These are phyloP conservation scores for Yponomeuta malinellus DNA, from an alignment of 2,888 invertebrate genomes.

Conservation along the genomic window DNA sequence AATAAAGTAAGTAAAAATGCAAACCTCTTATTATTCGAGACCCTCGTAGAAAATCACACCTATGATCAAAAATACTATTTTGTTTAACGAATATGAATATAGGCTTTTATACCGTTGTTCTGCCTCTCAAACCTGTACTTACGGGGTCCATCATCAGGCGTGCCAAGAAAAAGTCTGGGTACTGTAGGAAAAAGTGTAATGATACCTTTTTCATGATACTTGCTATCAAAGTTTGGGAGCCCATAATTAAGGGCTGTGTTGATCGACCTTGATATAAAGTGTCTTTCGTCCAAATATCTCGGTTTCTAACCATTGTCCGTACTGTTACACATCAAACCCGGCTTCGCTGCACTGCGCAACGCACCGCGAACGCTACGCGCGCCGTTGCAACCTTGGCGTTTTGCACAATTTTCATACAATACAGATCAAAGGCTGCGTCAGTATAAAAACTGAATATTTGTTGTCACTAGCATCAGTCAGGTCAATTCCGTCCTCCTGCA, in stretches of 20 bases:
- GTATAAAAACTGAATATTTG: conserved; percentile 61
- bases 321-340: conserved; percentile 18
- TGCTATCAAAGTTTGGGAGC: too few species aligned
- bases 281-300: neutral
- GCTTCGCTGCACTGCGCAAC: conserved; percentile 48
- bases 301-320: neutral
- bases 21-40: neutral
- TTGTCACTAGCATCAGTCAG: conserved; percentile 52
- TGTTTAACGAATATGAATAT: too few species aligned
- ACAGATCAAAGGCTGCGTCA: conserved; percentile 45
- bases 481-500: conserved; percentile 39
- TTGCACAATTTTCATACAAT: conserved; percentile 68
- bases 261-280: neutral
- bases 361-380: conserved; percentile 31
- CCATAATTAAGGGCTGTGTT: too few species aligned
- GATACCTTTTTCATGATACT: too few species aligned
- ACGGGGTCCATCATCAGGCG: too few species aligned
- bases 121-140: too few species aligned
- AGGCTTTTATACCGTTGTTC: too few species aligned
- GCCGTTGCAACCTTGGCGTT: conserved; percentile 61
- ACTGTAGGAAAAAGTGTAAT: too few species aligned
- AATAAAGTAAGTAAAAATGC: conserved; percentile 64
- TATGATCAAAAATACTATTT: too few species aligned
- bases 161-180: too few species aligned
- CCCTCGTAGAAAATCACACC: neutral